phyloP scores from a whole-genome alignment of 2,888 invertebrate genomes.

The Coelinius sp. region DNA sequence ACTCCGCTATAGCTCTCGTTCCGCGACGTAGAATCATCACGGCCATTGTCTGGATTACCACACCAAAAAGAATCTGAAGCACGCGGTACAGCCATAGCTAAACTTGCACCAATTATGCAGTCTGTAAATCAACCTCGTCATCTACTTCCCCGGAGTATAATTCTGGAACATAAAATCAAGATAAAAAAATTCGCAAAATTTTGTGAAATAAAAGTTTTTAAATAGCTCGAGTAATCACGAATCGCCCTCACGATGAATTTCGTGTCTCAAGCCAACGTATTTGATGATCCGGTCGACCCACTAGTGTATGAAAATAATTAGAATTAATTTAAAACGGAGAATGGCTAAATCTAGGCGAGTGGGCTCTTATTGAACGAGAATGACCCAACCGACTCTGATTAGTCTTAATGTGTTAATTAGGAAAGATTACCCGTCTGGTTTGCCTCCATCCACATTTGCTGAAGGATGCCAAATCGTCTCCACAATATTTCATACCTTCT shows the following conservation, averaged over 20 bases:
- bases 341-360: slow-evolving; percentile 69
- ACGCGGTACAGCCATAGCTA: slow-evolving; percentile 24
- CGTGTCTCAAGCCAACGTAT: slow-evolving; percentile 6
- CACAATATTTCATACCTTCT: background rate
- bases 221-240: background rate
- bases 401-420: slow-evolving; percentile 70
- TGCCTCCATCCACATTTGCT: slow-evolving; percentile 18
- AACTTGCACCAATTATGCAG: slow-evolving; percentile 14
- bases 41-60: slow-evolving; percentile 28
- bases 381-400: slow-evolving; percentile 67
- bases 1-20: slow-evolving; percentile 49
- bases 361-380: slow-evolving; percentile 59
- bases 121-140: slow-evolving; percentile 6
- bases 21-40: slow-evolving; percentile 31
- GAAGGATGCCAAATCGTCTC: background rate
- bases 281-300: slow-evolving; percentile 46
- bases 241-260: slow-evolving; percentile 11
- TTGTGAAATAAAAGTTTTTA: background rate
- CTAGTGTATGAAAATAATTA: slow-evolving; percentile 64
- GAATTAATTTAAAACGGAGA: slow-evolving; percentile 67
- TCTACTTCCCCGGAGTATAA: background rate
- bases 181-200: background rate
- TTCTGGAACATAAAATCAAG: background rate
- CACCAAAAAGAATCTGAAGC: slow-evolving; percentile 38
- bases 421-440: slow-evolving; percentile 64